Evolutionary conservation across 2,113 vertebrate genomes (phyloP).

Genomic region (Lepisosteus osseus): DNA sequence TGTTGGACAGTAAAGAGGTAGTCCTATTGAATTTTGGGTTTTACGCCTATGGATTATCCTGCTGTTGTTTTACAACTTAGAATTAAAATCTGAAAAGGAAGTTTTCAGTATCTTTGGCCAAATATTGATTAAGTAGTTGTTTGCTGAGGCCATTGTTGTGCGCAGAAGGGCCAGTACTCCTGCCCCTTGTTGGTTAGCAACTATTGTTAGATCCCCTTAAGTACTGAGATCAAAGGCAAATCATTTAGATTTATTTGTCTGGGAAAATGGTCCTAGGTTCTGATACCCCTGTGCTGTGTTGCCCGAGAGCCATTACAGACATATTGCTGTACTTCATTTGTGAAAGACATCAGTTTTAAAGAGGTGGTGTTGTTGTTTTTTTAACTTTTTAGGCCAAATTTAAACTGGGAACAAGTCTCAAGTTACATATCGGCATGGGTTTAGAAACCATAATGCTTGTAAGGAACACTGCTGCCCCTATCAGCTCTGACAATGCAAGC

Average conservation of each 20-base stretch:
- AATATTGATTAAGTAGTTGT: constrained; percentile 99
- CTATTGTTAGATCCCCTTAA: constrained; percentile 87
- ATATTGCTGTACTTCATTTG: not conserved
- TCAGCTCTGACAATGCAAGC: too few species aligned
- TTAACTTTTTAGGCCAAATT: too few species aligned
- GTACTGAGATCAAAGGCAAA: constrained; percentile 90
- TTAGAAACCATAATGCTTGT: too few species aligned
- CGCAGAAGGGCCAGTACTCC: constrained; percentile 75
- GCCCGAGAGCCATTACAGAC: not conserved
- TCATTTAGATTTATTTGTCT: constrained; percentile 97
- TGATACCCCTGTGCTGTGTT: not conserved
- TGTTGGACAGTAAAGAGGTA: constrained; percentile 59
- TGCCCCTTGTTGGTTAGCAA: constrained; percentile 81
- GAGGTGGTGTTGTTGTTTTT: not conserved
- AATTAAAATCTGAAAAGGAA: constrained; percentile 97
- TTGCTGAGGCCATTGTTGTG: constrained; percentile 89
- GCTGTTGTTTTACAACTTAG: constrained; percentile 83
- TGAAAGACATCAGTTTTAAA: not conserved
- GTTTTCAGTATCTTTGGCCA: constrained; percentile 88
- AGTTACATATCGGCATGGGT: too few species aligned
- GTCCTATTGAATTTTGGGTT: constrained; percentile 62
- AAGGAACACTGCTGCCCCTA: too few species aligned
- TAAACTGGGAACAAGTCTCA: too few species aligned
- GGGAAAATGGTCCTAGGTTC: constrained; percentile 77
- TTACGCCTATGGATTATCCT: constrained; percentile 50